phyloP scores from a whole-genome alignment of 2,113 vertebrate genomes.

The Notarius lentiginosus region DNA sequence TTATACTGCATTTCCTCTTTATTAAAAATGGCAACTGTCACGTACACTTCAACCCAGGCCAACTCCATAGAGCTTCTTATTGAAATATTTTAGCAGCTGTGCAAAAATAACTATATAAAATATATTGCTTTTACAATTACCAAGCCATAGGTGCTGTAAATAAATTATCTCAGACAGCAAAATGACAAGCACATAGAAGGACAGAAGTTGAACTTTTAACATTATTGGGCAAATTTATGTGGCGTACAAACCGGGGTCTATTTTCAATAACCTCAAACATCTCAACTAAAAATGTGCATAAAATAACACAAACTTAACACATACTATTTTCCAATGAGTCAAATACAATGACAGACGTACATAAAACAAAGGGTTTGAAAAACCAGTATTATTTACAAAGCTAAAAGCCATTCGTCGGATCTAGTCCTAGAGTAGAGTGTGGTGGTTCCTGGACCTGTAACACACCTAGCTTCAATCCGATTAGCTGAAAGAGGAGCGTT shows the following conservation, averaged over 20 bases:
- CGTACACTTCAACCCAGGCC: constrained; percentile 69
- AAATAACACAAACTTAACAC: constrained; percentile 66
- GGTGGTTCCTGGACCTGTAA: constrained; percentile 19
- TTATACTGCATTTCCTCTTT: constrained; percentile 63
- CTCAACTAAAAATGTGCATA: constrained; percentile 64
- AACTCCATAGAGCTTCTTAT: constrained; percentile 56
- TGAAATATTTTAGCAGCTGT: constrained; percentile 79
- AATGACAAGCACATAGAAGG: constrained; percentile 75
- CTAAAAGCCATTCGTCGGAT: constrained; percentile 57
- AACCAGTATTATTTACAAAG: constrained; percentile 68
- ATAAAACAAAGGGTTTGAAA: constrained; percentile 64
- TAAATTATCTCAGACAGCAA: constrained; percentile 91
- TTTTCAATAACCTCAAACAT: constrained; percentile 66
- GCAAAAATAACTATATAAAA: constrained; percentile 96
- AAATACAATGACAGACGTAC: constrained; percentile 70
- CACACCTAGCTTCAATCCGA: neutral
- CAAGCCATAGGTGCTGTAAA: constrained; percentile 81
- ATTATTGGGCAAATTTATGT: constrained; percentile 72
- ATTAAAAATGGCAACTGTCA: constrained; percentile 71
- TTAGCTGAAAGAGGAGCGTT: constrained; percentile 8
- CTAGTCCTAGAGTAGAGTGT: constrained; percentile 1
- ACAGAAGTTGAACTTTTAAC: constrained; percentile 61
- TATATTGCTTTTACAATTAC: constrained; percentile 88
- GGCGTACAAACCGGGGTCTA: constrained; percentile 74
- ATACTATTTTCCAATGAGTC: constrained; percentile 59